Base-by-base conservation (phyloP, 2,797 vertebrate genomes). In the Labroides dimidiatus region DNA sequence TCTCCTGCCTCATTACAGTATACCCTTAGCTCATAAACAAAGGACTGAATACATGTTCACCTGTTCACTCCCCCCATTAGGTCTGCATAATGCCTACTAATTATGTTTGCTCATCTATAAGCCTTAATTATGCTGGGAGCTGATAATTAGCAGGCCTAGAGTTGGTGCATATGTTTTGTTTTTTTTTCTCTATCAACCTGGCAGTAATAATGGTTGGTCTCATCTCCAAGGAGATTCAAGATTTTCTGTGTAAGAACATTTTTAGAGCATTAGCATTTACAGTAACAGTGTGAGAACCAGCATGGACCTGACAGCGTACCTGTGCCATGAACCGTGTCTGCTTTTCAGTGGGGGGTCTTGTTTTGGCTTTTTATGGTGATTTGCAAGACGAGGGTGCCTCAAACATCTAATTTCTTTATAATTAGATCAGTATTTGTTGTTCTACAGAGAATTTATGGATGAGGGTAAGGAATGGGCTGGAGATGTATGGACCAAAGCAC, bases 51-150 rank as follows among this genome's bases (percentile, higher is more conserved):
- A 81, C 85, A 83, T 75, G 71, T 84, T 94, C 92, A 94, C 93
- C 93, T 93, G 92, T 91, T 92, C 86, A 73, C 80, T 87, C 79
- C 78, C 82, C 77, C 86, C 89, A 91, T 93, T 92, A 92, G 88
- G 87, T 89, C 78, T 0, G 81, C 85, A 90, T 92, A 91, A 91
- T 88, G 82, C 86, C 81, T 78, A 75, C 89, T 94, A 94, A 94
- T 94, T 94, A 94, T 91, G 91, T 94, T 93, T 94, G 90, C 87
- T 93, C 91, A 88, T 91, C 92, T 92, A 92, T 89, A 87, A 88
- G 86, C 86, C 87, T 89, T 93, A 93, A 93, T 95, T 94, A 94
- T 90, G 81, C 86, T 69, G 83, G 77, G 75, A 90, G 84, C 78
- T 86, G 66, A 84, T 94, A 94, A 95, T 95, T 93, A 92, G 88